phyloP scores from a whole-genome alignment of 1,140 invertebrate species.

The Anthonomus grandis region DNA sequence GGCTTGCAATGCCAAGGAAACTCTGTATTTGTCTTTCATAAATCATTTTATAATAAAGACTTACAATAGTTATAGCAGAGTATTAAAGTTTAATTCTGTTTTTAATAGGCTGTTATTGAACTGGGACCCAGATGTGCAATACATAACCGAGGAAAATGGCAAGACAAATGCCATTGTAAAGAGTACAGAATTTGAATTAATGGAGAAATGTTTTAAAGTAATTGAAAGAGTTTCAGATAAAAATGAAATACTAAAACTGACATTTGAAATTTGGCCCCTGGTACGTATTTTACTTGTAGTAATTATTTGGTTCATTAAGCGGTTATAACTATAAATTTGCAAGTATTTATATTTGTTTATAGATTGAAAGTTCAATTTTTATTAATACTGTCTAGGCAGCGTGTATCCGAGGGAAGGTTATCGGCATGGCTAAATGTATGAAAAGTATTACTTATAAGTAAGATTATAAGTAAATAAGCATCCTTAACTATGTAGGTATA shows the following conservation, averaged over 20 bases:
- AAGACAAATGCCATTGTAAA: slow-evolving; percentile 24
- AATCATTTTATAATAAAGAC: too few relatives aligned
- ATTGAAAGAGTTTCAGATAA: slow-evolving; percentile 23
- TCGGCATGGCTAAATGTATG: too few relatives aligned
- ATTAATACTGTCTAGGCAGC: too few relatives aligned
- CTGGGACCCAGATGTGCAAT: slow-evolving; percentile 38
- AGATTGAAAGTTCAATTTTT: slow-evolving; percentile 2
- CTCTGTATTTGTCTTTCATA: too few relatives aligned
- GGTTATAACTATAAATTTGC: too few relatives aligned
- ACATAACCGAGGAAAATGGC: slow-evolving; percentile 19
- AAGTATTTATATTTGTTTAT: not conserved
- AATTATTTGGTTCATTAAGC: not conserved
- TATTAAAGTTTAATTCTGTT: too few relatives aligned
- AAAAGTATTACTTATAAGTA: too few relatives aligned
- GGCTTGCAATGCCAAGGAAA: too few relatives aligned
- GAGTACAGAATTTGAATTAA: slow-evolving; percentile 24
- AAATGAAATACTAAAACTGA: slow-evolving; percentile 8
- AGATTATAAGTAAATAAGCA: too few relatives aligned
- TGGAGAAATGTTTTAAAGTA: slow-evolving; percentile 24
- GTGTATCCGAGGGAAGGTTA: too few relatives aligned
- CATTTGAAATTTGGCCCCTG: slow-evolving; percentile 22
- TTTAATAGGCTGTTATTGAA: slow-evolving; percentile 30
- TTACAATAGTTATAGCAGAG: too few relatives aligned
- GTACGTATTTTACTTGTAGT: not conserved
- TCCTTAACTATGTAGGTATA: too few relatives aligned